Conservation (phyloP, 1,140 invertebrate genomes). For the Yoshiicerus persimilis region DNA sequence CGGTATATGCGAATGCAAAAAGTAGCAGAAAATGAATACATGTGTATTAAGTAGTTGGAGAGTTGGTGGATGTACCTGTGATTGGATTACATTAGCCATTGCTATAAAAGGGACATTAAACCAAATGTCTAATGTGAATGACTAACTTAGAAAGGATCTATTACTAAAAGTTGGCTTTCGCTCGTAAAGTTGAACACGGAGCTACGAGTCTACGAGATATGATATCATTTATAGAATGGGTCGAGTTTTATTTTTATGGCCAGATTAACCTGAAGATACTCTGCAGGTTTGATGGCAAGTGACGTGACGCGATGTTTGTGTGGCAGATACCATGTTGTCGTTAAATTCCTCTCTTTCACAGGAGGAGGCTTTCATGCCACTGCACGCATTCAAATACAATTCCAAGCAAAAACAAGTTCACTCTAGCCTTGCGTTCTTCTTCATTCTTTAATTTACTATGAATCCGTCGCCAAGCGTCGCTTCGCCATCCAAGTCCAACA, state of each 20-base stretch:
- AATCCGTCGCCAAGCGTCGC: background rate
- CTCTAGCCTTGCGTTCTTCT: background rate
- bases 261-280: background rate
- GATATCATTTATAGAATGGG: background rate
- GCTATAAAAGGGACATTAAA: background rate
- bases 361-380: background rate
- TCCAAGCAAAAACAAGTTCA: background rate
- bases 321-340: background rate
- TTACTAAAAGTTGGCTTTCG: background rate
- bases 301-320: background rate
- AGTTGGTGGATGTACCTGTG: too few relatives aligned
- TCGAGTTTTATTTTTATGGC: slow-evolving; percentile 9
- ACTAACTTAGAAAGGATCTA: background rate
- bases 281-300: background rate
- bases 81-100: background rate
- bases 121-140: background rate
- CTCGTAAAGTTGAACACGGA: background rate
- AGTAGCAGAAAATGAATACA: background rate
- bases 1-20: background rate
- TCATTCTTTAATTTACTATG: background rate
- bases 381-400: background rate
- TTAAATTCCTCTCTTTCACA: background rate
- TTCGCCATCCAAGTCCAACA: background rate
- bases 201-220: background rate
- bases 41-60: background rate